phyloP scores from a whole-genome alignment of 2,113 vertebrate genomes.

The Antechinus flavipes region DNA sequence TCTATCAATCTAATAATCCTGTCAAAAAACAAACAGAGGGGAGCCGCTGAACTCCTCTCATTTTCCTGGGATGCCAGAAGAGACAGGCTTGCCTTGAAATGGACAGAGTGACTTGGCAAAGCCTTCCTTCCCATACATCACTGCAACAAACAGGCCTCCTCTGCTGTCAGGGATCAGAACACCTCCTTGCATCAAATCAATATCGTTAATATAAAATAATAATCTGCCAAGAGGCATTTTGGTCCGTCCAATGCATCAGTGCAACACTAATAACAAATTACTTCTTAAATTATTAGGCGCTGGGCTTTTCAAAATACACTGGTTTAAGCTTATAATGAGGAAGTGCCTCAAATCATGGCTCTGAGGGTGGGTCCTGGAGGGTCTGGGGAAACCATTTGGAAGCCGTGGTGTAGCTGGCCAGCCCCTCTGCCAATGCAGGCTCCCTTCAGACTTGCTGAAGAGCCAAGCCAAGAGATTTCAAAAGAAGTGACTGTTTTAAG shows the following conservation, averaged over 20 bases:
- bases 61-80: neutral
- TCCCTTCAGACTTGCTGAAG: rapidly evolving
- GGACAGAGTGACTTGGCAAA: constrained; percentile 8
- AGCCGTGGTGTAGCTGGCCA: neutral
- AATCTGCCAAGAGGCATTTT: constrained; percentile 48
- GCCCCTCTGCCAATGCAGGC: neutral
- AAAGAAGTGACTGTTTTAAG: neutral
- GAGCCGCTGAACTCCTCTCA: neutral
- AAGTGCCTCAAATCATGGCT: neutral
- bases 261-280: constrained; percentile 65
- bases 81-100: neutral
- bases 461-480: neutral
- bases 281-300: constrained; percentile 28
- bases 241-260: constrained; percentile 61
- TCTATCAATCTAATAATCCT: neutral
- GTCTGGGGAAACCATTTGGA: neutral
- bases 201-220: constrained; percentile 69
- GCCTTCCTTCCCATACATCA: constrained; percentile 48
- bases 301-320: constrained; percentile 38
- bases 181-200: constrained; percentile 42
- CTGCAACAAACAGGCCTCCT: neutral
- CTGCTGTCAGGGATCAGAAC: neutral
- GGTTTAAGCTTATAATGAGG: neutral
- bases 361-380: neutral
- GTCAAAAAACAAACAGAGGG: constrained; percentile 5